A percentile compares a stretch with the other conserved stretches of the same genome.
Evolutionary conservation across 2,113 vertebrate species (phyloP).

Genomic region (Chionis minor): DNA sequence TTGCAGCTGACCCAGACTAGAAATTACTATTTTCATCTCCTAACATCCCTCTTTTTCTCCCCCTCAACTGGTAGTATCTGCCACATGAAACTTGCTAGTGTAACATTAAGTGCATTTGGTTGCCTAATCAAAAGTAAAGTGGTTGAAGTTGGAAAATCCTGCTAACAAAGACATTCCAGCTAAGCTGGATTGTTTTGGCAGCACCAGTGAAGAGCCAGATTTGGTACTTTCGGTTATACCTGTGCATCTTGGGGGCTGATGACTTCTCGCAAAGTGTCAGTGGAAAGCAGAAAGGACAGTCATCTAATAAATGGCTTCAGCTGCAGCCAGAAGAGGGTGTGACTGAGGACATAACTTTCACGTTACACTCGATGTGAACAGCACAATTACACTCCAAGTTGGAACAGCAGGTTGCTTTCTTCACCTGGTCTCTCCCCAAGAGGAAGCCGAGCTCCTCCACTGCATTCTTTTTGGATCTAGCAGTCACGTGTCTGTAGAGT

Average conservation of each 20-base stretch:
- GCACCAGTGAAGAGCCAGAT: not conserved
- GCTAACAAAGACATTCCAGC: not conserved
- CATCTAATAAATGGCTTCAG: not conserved
- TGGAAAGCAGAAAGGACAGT: not conserved
- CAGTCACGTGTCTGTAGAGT: fast-evolving
- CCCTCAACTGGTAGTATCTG: not conserved
- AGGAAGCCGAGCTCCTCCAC: not conserved
- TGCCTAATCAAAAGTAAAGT: not conserved
- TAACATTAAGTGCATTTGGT: not conserved
- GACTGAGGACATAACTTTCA: fast-evolving
- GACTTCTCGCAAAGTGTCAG: not conserved
- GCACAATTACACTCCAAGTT: not conserved
- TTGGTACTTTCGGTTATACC: not conserved
- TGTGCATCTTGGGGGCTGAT: not conserved
- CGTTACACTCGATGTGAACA: not conserved
- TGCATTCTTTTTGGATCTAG: not conserved
- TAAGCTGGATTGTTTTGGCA: not conserved
- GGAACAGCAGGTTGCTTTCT: not conserved
- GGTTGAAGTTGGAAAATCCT: not conserved
- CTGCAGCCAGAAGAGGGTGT: not conserved
- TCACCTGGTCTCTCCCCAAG: not conserved
- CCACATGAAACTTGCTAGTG: not conserved
- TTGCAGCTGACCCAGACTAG: not conserved
- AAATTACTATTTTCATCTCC: not conserved
- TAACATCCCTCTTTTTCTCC: not conserved